A percentile compares a stretch with the other conserved stretches of the same genome.
phyloP scores from a whole-genome alignment of 2,113 vertebrate species.

The Nibea coibor region DNA sequence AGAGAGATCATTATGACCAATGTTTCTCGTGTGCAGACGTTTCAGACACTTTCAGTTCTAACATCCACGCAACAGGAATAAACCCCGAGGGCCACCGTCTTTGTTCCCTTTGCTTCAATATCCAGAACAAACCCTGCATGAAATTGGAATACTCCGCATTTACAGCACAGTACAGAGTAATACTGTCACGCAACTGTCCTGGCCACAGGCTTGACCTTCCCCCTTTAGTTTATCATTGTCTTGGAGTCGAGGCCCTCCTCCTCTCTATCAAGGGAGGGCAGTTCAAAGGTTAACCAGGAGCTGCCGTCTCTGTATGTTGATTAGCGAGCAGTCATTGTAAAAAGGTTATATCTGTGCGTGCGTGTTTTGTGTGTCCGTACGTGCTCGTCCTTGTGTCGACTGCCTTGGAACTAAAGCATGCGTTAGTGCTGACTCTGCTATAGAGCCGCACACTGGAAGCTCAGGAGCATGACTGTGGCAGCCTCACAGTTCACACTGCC shows the following conservation, averaged over 20 bases:
- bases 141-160: slow-evolving; percentile 57
- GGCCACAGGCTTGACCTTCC: slow-evolving; percentile 61
- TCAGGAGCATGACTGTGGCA: slow-evolving; percentile 68
- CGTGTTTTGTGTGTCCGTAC: slow-evolving; percentile 70
- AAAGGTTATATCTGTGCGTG: slow-evolving; percentile 77
- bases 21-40: slow-evolving; percentile 50
- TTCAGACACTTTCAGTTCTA: slow-evolving; percentile 52
- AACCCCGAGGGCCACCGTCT: slow-evolving; percentile 35
- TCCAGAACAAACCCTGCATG: slow-evolving; percentile 65
- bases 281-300: slow-evolving; percentile 79
- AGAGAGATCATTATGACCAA: slow-evolving; percentile 48
- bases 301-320: slow-evolving; percentile 76
- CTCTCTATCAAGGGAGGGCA: slow-evolving; percentile 53
- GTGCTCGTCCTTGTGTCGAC: slow-evolving; percentile 72
- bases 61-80: slow-evolving; percentile 52
- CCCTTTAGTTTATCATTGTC: slow-evolving; percentile 64
- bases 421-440: slow-evolving; percentile 71
- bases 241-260: slow-evolving; percentile 45
- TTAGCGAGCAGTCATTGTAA: slow-evolving; percentile 75
- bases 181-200: slow-evolving; percentile 63
- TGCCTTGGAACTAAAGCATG: slow-evolving; percentile 75
- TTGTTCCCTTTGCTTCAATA: slow-evolving; percentile 56
- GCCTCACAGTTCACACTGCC: slow-evolving; percentile 75
- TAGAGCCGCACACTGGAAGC: slow-evolving; percentile 53
- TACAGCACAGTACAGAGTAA: slow-evolving; percentile 43